Evolutionary conservation across 1,140 invertebrate species (phyloP).

Genomic region (Scaptomyza pallida): DNA sequence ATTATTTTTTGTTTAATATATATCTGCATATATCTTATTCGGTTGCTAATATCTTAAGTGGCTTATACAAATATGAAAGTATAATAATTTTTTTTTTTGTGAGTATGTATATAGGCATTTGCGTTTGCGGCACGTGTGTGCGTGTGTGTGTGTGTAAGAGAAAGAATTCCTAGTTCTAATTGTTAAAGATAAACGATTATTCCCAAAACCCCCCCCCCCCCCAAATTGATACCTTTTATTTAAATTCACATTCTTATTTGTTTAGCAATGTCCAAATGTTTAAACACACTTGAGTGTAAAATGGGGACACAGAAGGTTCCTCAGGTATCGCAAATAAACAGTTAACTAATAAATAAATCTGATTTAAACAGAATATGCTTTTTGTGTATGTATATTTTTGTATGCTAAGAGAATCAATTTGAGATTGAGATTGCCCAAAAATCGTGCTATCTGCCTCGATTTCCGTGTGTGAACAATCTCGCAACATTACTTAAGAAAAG

Average conservation of each 20-base stretch:
- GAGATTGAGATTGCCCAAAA: background rate
- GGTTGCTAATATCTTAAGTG: constrained; percentile 24
- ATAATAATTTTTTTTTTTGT: constrained; percentile 24
- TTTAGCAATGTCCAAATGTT: no score
- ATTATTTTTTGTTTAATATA: background rate
- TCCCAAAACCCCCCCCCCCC: constrained; percentile 15
- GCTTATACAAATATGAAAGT: constrained; percentile 15
- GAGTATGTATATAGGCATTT: constrained; percentile 46
- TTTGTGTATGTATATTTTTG: no score
- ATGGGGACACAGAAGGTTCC: background rate
- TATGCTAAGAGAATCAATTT: no score
- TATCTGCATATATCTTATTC: background rate
- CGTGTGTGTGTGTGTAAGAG: constrained; percentile 23
- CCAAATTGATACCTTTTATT: constrained; percentile 56
- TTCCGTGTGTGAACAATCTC: constrained; percentile 39
- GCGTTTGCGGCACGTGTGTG: constrained; percentile 30
- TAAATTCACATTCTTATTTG: constrained; percentile 14
- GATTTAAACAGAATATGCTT: background rate
- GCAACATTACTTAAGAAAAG: no score
- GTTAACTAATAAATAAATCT: constrained; percentile 1
- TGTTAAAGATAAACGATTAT: constrained; percentile 63
- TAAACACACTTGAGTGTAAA: no score
- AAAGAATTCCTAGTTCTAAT: constrained; percentile 70
- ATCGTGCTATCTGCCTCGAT: constrained; percentile 21
- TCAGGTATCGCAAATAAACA: background rate